Base-by-base conservation (phyloP, 2,888 invertebrate species). In the Chaetogeoica ovagalla region DNA sequence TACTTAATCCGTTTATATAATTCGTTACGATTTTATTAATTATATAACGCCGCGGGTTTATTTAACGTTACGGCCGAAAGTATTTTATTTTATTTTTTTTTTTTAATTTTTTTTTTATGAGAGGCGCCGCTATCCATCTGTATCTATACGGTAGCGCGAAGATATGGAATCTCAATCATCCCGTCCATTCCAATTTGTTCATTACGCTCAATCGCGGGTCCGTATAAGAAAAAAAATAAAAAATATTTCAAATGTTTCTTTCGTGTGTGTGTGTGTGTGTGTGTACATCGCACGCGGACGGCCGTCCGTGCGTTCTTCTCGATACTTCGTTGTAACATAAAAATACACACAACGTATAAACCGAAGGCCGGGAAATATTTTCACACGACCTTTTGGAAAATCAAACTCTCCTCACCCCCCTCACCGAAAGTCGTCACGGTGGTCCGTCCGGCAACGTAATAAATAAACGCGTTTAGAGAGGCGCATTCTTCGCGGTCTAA, bases 171-270 rank as follows among this genome's bases (percentile, higher is more conserved):
- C 60, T 39, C 62, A 79, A 55, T 79, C 39, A 63, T 70, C 37
- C 23, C 55, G 48, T 52, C 23, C 37, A 62, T 69, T 77, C 62
- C 62, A 77, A 77, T 69, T 60, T 63, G 77, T 70, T 77, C 77
- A 77, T 77, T 63, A 77, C 23, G 52, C 63, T 55, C 62, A 21
- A 19, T 4, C 30, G 30, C 55, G 75, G 75, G 69, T 43, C 9
- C 68, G 39, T 55, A 66, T 30, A 30, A 30, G 1, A 30, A 2
- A 30, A 30, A 30, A 30, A 30, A 30, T 2, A 19, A 37, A 21
- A 59, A 70, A 77, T 77, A 70, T 77, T 62, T 77, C 55, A 39
- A 79, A 79, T 63, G 70, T 79, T 77, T 76, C 48, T 60, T 76
- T 70, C 70, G 15, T 30, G 70, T 63, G 37, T 13, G 62, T n/a